Percentiles rank a stretch among this genome's conserved stretches.
These are phyloP conservation scores for Cardiocondyla obscurior DNA, from an alignment of 1,140 invertebrate genomes.

Conservation along the genomic window DNA sequence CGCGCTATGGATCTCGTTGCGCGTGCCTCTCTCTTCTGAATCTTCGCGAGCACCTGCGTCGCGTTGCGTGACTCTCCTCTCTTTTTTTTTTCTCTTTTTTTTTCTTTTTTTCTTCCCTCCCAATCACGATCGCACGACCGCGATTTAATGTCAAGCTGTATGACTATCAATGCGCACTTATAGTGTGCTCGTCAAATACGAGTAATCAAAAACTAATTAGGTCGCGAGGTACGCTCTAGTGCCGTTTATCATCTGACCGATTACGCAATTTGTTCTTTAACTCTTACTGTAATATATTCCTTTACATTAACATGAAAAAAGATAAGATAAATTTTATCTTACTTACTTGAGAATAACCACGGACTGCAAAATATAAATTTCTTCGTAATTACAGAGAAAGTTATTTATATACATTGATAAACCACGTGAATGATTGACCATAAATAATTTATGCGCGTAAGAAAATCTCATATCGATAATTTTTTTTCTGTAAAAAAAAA, in stretches of 20 bases:
- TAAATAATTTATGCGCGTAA: not conserved
- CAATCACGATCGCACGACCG: constrained; percentile 56
- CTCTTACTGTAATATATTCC: not conserved
- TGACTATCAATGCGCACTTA: constrained; percentile 67
- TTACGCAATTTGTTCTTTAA: not conserved
- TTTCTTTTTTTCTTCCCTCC: constrained; percentile 26
- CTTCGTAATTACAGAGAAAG: not conserved
- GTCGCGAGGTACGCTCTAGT: not conserved
- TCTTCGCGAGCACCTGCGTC: constrained; percentile 69
- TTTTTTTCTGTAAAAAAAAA: not conserved
- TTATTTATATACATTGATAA: not conserved
- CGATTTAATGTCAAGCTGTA: constrained; percentile 73
- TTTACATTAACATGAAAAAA: not conserved
- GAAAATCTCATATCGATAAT: not conserved
- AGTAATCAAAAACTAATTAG: constrained; percentile 18
- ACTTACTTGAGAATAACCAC: not conserved
- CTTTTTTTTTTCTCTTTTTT: constrained; percentile 37
- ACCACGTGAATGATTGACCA: not conserved
- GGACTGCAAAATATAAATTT: not conserved
- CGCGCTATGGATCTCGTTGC: constrained; percentile 71
- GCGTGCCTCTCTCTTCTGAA: constrained; percentile 71
- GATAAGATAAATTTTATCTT: not conserved
- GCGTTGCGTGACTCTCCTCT: constrained; percentile 65
- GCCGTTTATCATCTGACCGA: not conserved
- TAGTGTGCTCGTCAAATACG: not conserved